These are phyloP conservation scores for Listronotus oregonensis DNA, from an alignment of 1,140 invertebrate genomes.

Conservation along the genomic window DNA sequence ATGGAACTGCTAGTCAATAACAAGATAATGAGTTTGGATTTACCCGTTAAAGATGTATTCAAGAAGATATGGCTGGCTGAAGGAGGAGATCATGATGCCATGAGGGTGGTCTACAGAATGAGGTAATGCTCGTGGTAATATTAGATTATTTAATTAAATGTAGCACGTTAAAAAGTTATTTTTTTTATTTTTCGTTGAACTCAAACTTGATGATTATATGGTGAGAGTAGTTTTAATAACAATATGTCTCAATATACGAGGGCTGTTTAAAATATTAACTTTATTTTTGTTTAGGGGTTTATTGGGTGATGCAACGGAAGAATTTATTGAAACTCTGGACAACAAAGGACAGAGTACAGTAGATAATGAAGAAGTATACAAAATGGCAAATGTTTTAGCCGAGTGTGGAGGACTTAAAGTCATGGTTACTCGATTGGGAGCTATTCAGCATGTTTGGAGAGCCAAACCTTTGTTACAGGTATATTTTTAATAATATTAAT, in stretches of 20 bases:
- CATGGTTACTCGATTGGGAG: slow-evolving; percentile 73
- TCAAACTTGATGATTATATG: too few species aligned
- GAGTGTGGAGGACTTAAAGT: slow-evolving; percentile 83
- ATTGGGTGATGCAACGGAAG: slow-evolving; percentile 96
- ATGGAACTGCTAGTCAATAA: slow-evolving; percentile 99
- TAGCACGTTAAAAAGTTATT: too few species aligned
- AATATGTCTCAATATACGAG: too few species aligned
- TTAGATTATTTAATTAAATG: neutral
- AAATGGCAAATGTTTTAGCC: slow-evolving; percentile 72
- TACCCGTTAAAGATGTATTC: slow-evolving; percentile 93
- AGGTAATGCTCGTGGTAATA: slow-evolving; percentile 53
- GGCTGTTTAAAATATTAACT: neutral
- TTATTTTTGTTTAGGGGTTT: slow-evolving; percentile 64
- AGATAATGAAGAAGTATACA: slow-evolving; percentile 93
- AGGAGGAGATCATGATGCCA: slow-evolving; percentile 86
- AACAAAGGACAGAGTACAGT: slow-evolving; percentile 87
- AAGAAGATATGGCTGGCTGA: slow-evolving; percentile 86
- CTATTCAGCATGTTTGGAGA: slow-evolving; percentile 69
- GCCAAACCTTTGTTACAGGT: slow-evolving; percentile 77
- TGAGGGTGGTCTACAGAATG: slow-evolving; percentile 99
- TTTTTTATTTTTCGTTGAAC: too few species aligned
- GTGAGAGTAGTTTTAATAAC: too few species aligned
- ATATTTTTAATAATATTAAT: too few species aligned
- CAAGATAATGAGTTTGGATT: slow-evolving; percentile 96
- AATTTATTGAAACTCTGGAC: slow-evolving; percentile 94